phyloP scores from a whole-genome alignment of 2,888 invertebrate genomes.

The Lasioglossum leucozonium region DNA sequence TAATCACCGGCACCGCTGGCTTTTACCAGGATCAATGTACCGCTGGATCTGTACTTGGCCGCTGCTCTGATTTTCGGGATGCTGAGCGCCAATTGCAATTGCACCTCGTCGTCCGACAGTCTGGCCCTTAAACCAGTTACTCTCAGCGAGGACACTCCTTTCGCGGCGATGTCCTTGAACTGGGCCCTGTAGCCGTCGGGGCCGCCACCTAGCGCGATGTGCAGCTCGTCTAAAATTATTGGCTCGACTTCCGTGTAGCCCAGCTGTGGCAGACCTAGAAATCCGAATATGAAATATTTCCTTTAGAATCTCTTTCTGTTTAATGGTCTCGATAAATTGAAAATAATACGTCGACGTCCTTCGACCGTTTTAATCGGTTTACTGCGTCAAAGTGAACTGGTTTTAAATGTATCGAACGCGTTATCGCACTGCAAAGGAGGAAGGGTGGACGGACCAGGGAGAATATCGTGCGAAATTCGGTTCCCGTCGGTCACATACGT shows the following conservation, averaged over 20 bases:
- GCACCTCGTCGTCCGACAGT: constrained; percentile 87
- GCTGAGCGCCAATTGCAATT: constrained; percentile 92
- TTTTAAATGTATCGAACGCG: too few relatives aligned
- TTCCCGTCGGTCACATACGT: not conserved
- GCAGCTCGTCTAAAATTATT: constrained; percentile 92
- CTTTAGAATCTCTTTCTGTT: too few relatives aligned
- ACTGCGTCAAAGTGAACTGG: too few relatives aligned
- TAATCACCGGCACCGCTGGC: constrained; percentile 95
- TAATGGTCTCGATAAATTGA: too few relatives aligned
- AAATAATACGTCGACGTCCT: too few relatives aligned
- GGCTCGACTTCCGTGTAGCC: constrained; percentile 88
- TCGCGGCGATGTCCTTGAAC: constrained; percentile 92
- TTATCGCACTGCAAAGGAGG: not conserved
- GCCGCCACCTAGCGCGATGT: constrained; percentile 91
- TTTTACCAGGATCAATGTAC: constrained; percentile 91
- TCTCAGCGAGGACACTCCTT: constrained; percentile 92
- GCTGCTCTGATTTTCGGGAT: constrained; percentile 92
- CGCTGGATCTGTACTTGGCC: constrained; percentile 93
- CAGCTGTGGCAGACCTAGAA: constrained; percentile 80
- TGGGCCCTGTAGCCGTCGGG: constrained; percentile 93
- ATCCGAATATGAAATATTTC: not conserved
- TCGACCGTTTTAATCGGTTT: too few relatives aligned
- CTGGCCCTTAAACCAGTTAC: constrained; percentile 91
- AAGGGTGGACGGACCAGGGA: not conserved
- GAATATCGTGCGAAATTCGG: too few relatives aligned